Evolutionary conservation across 1,140 invertebrate species (phyloP).

Genomic region (Cydia pomonella): DNA sequence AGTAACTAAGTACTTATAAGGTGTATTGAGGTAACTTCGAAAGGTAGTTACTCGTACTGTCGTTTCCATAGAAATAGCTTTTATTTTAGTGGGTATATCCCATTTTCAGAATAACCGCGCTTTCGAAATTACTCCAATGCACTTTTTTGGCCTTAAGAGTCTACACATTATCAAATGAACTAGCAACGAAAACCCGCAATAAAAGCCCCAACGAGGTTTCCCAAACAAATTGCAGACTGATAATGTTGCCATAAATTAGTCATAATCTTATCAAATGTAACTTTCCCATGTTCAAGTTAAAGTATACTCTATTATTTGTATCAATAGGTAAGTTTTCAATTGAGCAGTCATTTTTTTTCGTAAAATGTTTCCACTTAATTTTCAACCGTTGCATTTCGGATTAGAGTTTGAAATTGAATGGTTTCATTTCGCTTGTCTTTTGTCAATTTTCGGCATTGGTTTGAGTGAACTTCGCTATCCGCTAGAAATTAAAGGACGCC

Average conservation of each 20-base stretch:
- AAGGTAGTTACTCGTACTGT: no score
- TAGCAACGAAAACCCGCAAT: not conserved
- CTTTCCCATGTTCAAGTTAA: not conserved
- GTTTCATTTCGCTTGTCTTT: not conserved
- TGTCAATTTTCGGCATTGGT: not conserved
- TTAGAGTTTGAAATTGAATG: not conserved
- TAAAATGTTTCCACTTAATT: not conserved
- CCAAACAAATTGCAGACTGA: constrained; percentile 18
- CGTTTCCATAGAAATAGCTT: no score
- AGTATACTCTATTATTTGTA: not conserved
- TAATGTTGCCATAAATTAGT: constrained; percentile 32
- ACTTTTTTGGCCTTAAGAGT: not conserved
- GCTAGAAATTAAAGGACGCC: not conserved
- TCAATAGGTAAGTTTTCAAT: not conserved
- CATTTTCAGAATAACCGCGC: no score
- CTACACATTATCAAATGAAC: constrained; percentile 1
- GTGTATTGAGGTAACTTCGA: no score
- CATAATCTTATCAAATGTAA: constrained; percentile 1
- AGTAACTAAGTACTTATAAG: no score
- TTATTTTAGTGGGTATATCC: no score
- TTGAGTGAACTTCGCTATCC: not conserved
- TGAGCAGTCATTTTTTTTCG: not conserved
- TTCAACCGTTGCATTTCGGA: not conserved
- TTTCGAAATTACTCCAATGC: no score
- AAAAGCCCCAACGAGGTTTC: not conserved